Evolutionary conservation across 2,113 vertebrate genomes (phyloP).

Genomic region (Scatophagus argus): DNA sequence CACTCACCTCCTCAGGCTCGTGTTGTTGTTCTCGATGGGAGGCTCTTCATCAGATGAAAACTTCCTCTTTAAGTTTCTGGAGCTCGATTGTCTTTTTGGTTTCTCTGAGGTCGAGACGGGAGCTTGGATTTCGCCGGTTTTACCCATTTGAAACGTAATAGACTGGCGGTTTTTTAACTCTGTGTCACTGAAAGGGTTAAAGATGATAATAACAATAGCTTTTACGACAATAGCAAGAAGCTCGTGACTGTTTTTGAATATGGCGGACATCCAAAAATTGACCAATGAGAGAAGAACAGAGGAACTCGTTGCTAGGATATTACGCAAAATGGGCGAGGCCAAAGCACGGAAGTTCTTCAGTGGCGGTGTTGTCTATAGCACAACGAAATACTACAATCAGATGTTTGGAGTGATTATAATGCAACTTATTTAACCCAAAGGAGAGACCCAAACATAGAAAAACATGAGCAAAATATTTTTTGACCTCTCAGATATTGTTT

Average conservation of each 20-base stretch:
- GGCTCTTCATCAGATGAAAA: slow-evolving; percentile 50
- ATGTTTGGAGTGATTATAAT: neutral
- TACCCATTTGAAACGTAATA: slow-evolving; percentile 63
- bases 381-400: neutral
- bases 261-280: slow-evolving; percentile 71
- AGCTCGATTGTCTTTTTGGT: slow-evolving; percentile 45
- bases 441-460: no score
- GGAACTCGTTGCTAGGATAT: slow-evolving; percentile 21
- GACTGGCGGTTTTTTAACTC: neutral
- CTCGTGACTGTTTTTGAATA: slow-evolving; percentile 74
- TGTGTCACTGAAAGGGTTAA: neutral
- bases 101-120: slow-evolving; percentile 4
- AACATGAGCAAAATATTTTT: no score
- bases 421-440: neutral
- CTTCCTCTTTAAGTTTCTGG: slow-evolving; percentile 49
- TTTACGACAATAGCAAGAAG: neutral
- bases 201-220: slow-evolving; percentile 4
- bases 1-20: slow-evolving; percentile 34
- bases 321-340: slow-evolving; percentile 29
- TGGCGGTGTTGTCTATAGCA: neutral
- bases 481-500: no score
- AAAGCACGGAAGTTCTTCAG: neutral
- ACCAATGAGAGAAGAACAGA: slow-evolving; percentile 69
- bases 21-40: neutral
- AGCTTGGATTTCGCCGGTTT: slow-evolving; percentile 25